Evolutionary conservation across 2,113 vertebrate genomes (phyloP), one percentile per base, ranked within the genome.

Genomic region (Spermophilus dauricus): DNA sequence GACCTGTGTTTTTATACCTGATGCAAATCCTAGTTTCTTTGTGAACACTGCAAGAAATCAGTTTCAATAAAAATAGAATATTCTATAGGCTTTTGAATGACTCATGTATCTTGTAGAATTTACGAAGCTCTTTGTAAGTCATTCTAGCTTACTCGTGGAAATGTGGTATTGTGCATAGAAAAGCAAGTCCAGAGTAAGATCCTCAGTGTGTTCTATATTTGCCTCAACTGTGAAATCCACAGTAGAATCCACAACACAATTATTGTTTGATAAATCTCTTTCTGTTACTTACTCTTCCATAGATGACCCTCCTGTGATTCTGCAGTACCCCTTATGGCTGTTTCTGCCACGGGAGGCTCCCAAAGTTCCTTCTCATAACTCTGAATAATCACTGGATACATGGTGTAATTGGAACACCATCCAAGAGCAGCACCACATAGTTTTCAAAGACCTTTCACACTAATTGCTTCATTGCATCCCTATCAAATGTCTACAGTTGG

Each of bases 351-450:
- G 8, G 51, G 61, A 53, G 73, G 34, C 69, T 56, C 92, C 67
- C 7, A 2, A 45, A 34, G 22, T 8, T 28, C 58, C 34, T 32
- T 48, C 42, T 16, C n/a, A 2, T 3, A 11, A 1, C 22, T 17
- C 1, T 1, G 16, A 65, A 26, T 12, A 8, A 39, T 12, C 30
- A 0, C 48, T 16, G 2, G 20, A 2, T 4, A 3, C 39, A 4
- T 30, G 4, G 39, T n/a, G 3, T 73, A 16, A 2, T 24, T 32
- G 53, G 65, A 42, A 37, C 30, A 34, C 42, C 9, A 0, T 11
- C 32, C 67, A 0, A 2, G 8, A 8, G 11, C 10, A 6, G 8
- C 7, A 8, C 8, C 0, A 58, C 34, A 10, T 51, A 10, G 0
- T 32, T n/a, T 51, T 58, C 28, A 20, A 22, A 81, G 85, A 70